A percentile compares a stretch with the other conserved stretches of the same genome.
phyloP scores from a whole-genome alignment of 2,113 vertebrate genomes.

The Phodopus roborovskii region DNA sequence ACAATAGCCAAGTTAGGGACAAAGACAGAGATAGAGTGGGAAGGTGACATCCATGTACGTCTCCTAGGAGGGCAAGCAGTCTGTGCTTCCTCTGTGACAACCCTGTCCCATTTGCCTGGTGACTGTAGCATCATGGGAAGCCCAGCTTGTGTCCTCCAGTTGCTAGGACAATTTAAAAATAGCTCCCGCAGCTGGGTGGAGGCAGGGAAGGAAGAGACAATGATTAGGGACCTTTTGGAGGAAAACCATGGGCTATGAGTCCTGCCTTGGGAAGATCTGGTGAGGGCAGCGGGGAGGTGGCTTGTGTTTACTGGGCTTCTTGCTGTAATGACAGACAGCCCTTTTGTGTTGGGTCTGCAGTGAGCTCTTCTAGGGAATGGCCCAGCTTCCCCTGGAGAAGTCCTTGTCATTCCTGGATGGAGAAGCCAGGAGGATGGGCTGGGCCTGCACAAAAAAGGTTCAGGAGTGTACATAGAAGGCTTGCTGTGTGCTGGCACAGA shows the following conservation, averaged over 20 bases:
- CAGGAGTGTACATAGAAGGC: not conserved
- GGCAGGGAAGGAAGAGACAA: conserved; percentile 50
- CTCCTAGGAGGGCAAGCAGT: not conserved
- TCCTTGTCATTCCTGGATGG: not conserved
- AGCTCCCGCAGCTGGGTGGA: conserved; percentile 64
- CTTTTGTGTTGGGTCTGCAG: not conserved
- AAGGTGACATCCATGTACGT: not conserved
- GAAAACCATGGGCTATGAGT: conserved; percentile 33
- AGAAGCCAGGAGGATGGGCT: not conserved
- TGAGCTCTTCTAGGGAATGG: conserved; percentile 11
- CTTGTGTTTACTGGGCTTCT: not conserved
- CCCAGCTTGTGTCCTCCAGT: conserved; percentile 65
- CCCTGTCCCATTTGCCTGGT: not conserved
- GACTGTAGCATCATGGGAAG: conserved; percentile 48
- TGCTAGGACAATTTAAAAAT: conserved; percentile 81
- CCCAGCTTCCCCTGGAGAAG: not conserved
- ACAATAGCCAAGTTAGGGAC: not conserved
- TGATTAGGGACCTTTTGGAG: conserved; percentile 50
- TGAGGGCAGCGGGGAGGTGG: not conserved
- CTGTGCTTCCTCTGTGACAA: not conserved
- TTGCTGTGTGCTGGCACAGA: not conserved
- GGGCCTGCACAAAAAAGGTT: not conserved
- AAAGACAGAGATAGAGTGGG: not conserved
- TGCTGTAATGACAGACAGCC: not conserved
- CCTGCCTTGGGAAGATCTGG: not conserved